Percentiles rank a stretch among this genome's conserved stretches.
Conservation (phyloP, 2,113 vertebrate genomes). For the Romanogobio albipinnatus region DNA sequence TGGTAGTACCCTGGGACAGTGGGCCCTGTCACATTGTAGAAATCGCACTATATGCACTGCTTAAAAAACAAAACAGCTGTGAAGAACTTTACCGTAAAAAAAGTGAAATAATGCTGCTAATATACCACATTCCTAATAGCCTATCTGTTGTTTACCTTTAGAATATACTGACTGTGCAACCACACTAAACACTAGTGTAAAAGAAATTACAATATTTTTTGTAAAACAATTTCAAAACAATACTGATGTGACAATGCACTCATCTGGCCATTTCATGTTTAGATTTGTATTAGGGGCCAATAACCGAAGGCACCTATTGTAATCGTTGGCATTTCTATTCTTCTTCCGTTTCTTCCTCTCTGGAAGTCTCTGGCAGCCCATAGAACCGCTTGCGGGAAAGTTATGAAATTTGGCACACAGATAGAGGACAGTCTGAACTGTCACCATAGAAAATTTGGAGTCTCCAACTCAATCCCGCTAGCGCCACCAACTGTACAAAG, state of each 20-base stretch:
- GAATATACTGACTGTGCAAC: neutral
- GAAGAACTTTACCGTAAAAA: neutral
- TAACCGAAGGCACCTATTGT: no score
- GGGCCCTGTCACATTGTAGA: neutral
- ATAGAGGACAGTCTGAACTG: no score
- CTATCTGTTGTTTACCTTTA: neutral
- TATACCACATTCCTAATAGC: neutral
- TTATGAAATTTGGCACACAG: no score
- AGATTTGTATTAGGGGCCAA: no score
- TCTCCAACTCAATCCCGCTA: no score
- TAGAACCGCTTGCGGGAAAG: neutral
- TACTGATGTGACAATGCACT: neutral
- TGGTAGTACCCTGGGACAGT: neutral
- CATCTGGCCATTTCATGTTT: neutral
- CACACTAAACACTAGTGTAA: neutral
- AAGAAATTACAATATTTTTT: no score
- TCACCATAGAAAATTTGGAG: no score
- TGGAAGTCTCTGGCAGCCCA: neutral
- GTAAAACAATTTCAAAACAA: no score
- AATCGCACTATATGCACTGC: neutral
- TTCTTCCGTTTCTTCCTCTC: neutral
- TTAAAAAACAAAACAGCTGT: neutral
- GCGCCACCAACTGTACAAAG: no score
- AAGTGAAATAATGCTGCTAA: neutral
- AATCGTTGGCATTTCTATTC: no score